Percentiles rank a stretch among this genome's conserved stretches.
These are phyloP conservation scores for Apomyelois bistriatella DNA, from an alignment of 2,888 invertebrate species.

Conservation along the genomic window DNA sequence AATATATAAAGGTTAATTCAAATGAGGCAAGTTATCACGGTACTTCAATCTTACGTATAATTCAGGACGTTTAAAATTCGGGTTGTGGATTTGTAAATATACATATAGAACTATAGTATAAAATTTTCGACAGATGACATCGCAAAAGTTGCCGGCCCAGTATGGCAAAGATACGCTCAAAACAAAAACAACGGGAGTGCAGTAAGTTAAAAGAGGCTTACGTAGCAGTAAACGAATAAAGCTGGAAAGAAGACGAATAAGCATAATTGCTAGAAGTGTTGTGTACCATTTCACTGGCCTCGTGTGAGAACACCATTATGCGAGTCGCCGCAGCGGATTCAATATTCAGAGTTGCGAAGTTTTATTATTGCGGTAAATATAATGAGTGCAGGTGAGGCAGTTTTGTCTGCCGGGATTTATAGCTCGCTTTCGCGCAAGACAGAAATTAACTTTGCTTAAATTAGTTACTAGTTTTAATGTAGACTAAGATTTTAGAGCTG, in stretches of 20 bases:
- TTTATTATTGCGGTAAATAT: slow-evolving; percentile 79
- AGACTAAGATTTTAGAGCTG: slow-evolving; percentile 24
- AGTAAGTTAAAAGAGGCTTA: too few relatives aligned
- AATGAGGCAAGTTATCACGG: neutral
- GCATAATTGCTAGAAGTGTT: too few relatives aligned
- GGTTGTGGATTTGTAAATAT: too few relatives aligned
- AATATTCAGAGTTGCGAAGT: slow-evolving; percentile 77
- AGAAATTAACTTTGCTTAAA: slow-evolving; percentile 60
- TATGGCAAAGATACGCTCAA: too few relatives aligned
- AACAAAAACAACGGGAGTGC: too few relatives aligned
- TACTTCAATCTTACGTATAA: too few relatives aligned
- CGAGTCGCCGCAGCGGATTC: slow-evolving; percentile 70
- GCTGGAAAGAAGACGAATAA: too few relatives aligned
- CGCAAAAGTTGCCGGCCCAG: too few relatives aligned
- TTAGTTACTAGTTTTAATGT: slow-evolving; percentile 52
- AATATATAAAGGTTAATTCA: slow-evolving; percentile 54
- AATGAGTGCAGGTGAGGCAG: slow-evolving; percentile 76
- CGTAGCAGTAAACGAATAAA: too few relatives aligned
- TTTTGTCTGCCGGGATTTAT: slow-evolving; percentile 71
- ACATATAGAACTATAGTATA: too few relatives aligned
- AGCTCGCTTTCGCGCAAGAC: slow-evolving; percentile 40
- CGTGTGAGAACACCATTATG: slow-evolving; percentile 18
- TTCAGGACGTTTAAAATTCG: too few relatives aligned
- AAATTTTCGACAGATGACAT: too few relatives aligned
- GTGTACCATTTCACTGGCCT: neutral